Conservation (phyloP, 2,113 vertebrate genomes). For the Condylura cristata region DNA sequence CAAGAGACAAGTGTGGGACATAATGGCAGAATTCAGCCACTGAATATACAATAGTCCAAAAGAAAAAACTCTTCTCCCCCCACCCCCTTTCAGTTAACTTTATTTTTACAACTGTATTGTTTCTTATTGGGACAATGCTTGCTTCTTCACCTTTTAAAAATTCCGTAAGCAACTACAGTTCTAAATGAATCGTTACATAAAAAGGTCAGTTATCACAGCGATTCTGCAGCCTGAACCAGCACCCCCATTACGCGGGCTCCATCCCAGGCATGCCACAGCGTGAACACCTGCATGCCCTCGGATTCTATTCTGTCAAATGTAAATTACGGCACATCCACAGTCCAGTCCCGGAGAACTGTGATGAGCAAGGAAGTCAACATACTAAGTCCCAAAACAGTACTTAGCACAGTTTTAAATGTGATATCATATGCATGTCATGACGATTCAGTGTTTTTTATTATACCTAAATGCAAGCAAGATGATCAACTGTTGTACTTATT, state of each 20-base stretch:
- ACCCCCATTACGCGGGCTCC: not conserved
- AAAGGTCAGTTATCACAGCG: not conserved
- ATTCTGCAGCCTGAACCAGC: conserved; percentile 30
- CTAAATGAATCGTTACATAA: conserved; percentile 52
- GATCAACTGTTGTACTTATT: not conserved
- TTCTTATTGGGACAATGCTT: too few relatives aligned
- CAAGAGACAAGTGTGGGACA: conserved; percentile 60
- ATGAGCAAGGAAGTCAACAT: not conserved
- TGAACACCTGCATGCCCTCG: not conserved
- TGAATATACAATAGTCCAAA: conserved; percentile 82
- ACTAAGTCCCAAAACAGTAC: not conserved
- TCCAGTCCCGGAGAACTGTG: not conserved
- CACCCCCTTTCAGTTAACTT: too few relatives aligned
- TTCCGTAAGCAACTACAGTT: not conserved
- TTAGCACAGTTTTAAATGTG: conserved; percentile 17
- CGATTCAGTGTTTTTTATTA: conserved; percentile 29
- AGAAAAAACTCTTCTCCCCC: not conserved
- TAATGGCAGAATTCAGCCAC: conserved; percentile 66
- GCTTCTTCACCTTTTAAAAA: not conserved
- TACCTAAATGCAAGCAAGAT: conserved; percentile 10
- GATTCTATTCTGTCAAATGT: not conserved
- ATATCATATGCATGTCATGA: not conserved
- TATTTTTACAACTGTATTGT: too few relatives aligned
- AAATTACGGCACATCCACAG: not conserved
- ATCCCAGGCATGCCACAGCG: not conserved